Percentiles rank a stretch among this genome's conserved stretches.
Conservation (phyloP, 2,888 invertebrate species). For the Drosophila kuntzei region DNA sequence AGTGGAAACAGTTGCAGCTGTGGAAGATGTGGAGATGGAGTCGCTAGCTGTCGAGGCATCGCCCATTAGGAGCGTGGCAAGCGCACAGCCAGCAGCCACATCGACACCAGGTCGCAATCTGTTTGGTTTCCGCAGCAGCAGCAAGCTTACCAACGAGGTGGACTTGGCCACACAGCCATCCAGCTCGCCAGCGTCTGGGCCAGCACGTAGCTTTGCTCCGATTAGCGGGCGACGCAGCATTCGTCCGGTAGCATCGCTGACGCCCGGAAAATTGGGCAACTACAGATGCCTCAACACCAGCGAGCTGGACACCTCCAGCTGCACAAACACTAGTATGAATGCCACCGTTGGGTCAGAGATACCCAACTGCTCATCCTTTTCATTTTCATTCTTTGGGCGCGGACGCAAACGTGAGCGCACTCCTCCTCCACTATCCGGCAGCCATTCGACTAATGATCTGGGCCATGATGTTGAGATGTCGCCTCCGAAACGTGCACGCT, state of each 20-base stretch:
- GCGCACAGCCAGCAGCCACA: slow-evolving; percentile 70
- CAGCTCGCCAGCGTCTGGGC: slow-evolving; percentile 63
- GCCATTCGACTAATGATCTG: slow-evolving; percentile 74
- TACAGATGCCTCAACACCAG: slow-evolving; percentile 80
- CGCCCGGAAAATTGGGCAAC: slow-evolving; percentile 74
- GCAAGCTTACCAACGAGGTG: slow-evolving; percentile 69
- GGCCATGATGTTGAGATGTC: slow-evolving; percentile 78
- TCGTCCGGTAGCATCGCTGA: slow-evolving; percentile 71
- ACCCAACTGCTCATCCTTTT: slow-evolving; percentile 82
- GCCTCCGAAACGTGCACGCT: slow-evolving; percentile 83
- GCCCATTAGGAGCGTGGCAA: slow-evolving; percentile 57
- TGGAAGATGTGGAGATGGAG: slow-evolving; percentile 83
- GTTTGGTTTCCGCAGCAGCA: slow-evolving; percentile 59
- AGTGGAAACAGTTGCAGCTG: background rate
- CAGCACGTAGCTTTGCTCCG: slow-evolving; percentile 70
- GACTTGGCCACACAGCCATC: slow-evolving; percentile 56
- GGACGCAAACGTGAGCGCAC: slow-evolving; percentile 84
- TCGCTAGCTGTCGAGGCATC: slow-evolving; percentile 67
- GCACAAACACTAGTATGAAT: slow-evolving; percentile 83
- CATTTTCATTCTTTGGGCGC: slow-evolving; percentile 82
- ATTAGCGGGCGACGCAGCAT: slow-evolving; percentile 84
- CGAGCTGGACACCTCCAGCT: slow-evolving; percentile 81
- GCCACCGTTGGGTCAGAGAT: slow-evolving; percentile 85
- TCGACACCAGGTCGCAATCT: slow-evolving; percentile 82
- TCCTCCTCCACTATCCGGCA: slow-evolving; percentile 60